Evolutionary conservation across 2,797 vertebrate genomes (phyloP).

Genomic region (Zalophus californianus): DNA sequence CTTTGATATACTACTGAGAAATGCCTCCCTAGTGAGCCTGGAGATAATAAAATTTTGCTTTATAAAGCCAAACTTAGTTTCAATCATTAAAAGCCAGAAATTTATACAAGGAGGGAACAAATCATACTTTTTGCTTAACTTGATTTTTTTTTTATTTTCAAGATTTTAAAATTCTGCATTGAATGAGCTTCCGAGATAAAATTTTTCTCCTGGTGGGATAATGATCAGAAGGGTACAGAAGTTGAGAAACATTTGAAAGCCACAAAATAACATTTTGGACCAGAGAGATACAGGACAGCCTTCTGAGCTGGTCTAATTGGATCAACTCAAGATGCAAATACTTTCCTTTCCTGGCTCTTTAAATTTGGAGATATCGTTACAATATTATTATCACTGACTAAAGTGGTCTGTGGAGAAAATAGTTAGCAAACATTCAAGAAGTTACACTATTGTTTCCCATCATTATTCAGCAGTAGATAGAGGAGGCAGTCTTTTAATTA

Average conservation of each 20-base stretch:
- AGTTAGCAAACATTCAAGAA: constrained; percentile 35
- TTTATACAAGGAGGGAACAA: background rate
- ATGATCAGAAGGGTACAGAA: background rate
- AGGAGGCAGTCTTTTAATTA: constrained; percentile 72
- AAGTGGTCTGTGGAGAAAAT: constrained; percentile 8
- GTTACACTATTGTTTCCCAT: constrained; percentile 44
- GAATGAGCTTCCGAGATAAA: background rate
- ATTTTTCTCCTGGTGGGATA: background rate
- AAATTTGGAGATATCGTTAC: background rate
- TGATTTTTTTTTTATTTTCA: background rate
- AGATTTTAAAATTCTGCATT: background rate
- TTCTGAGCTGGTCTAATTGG: background rate
- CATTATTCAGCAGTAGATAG: constrained; percentile 55
- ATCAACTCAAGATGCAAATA: background rate
- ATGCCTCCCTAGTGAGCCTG: background rate
- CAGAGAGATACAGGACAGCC: background rate
- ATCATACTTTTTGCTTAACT: background rate
- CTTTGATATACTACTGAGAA: constrained; percentile 37
- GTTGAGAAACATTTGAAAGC: background rate
- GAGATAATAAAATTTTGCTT: background rate
- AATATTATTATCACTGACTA: background rate
- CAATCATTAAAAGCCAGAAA: background rate
- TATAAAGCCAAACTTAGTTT: background rate
- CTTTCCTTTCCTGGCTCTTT: background rate
- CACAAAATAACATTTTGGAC: constrained; percentile 20